Evolutionary conservation across 2,888 invertebrate genomes (phyloP).

Genomic region (Choreutis nemorana): DNA sequence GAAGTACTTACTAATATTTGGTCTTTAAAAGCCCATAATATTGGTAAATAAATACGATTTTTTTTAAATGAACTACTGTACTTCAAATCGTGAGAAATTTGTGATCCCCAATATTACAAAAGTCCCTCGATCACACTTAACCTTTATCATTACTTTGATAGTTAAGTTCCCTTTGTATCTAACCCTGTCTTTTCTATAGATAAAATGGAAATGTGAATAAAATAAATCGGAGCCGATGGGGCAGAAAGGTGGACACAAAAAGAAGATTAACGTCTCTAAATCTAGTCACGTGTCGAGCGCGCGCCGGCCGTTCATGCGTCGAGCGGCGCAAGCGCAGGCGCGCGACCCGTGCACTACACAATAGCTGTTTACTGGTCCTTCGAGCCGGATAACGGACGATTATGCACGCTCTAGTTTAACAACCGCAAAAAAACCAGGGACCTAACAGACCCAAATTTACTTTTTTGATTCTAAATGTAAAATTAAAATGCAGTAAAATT

Average conservation of each 20-base stretch:
- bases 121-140: too few relatives aligned
- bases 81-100: too few relatives aligned
- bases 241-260: conserved; percentile 37
- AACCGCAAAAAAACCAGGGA: conserved; percentile 37
- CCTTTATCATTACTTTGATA: too few relatives aligned
- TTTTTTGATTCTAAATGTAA: conserved; percentile 3
- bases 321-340: conserved; percentile 40
- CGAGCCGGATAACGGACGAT: conserved; percentile 55
- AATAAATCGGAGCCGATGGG: conserved; percentile 24
- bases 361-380: conserved; percentile 36
- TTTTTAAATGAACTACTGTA: too few relatives aligned
- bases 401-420: conserved; percentile 61
- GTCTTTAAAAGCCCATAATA: too few relatives aligned
- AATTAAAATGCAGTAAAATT: too few relatives aligned
- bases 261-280: conserved; percentile 45
- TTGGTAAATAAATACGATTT: too few relatives aligned
- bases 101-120: too few relatives aligned
- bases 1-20: not conserved
- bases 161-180: too few relatives aligned
- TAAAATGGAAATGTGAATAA: too few relatives aligned
- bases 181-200: too few relatives aligned
- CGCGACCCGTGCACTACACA: conserved; percentile 25
- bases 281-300: conserved; percentile 57
- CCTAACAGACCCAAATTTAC: conserved; percentile 5
- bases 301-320: conserved; percentile 45